Conservation (phyloP, 2,888 invertebrate species). For the Thecocarcelia acutangulata region DNA sequence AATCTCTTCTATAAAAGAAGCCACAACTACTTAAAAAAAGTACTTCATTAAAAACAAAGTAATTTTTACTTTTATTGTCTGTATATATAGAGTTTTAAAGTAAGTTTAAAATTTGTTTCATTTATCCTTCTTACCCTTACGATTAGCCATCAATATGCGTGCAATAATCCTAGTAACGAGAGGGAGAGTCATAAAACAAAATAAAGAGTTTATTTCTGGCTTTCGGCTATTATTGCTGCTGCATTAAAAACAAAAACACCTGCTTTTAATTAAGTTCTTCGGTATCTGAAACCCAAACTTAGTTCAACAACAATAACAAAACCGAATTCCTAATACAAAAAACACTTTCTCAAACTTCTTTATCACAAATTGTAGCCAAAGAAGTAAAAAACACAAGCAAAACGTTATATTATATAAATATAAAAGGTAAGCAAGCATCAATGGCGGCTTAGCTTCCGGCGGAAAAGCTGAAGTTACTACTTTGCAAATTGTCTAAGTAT, state of each 20-base stretch:
- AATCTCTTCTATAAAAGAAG: too few species aligned
- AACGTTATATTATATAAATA: constrained; percentile 12
- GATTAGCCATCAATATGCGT: constrained; percentile 24
- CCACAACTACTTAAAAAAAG: too few species aligned
- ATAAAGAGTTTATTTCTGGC: neutral
- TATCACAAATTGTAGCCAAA: constrained; percentile 41
- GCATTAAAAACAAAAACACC: constrained; percentile 56
- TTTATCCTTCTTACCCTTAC: neutral
- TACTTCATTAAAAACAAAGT: too few species aligned
- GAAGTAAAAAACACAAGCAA: constrained; percentile 3
- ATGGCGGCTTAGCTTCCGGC: constrained; percentile 64
- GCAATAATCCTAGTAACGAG: constrained; percentile 4
- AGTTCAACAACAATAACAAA: constrained; percentile 36
- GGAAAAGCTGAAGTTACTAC: constrained; percentile 43
- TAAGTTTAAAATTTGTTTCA: too few species aligned
- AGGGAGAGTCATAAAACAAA: constrained; percentile 38
- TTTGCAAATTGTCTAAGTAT: constrained; percentile 36
- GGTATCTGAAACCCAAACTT: constrained; percentile 46
- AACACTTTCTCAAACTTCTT: constrained; percentile 40
- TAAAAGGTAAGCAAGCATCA: constrained; percentile 47
- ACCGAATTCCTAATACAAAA: neutral
- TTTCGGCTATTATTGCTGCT: constrained; percentile 24
- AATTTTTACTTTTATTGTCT: too few species aligned
- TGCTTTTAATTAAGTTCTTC: constrained; percentile 68
- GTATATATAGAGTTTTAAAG: too few species aligned